Evolutionary conservation across 1,140 invertebrate species (phyloP).

Genomic region (Asbolus verrucosus): DNA sequence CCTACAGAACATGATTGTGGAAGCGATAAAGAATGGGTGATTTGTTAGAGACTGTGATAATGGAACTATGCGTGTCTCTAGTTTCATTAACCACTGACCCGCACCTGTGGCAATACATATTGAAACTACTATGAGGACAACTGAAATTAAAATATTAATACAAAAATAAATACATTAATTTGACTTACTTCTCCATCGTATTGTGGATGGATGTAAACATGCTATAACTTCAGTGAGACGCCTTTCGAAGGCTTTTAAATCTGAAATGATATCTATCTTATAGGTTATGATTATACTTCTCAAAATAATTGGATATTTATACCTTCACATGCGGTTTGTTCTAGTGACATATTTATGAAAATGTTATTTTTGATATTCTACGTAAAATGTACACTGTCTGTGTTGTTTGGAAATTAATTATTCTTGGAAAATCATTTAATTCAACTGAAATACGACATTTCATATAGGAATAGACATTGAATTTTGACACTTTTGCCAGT

Average conservation of each 20-base stretch:
- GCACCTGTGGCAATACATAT: slow-evolving; percentile 92
- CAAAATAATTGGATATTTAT: slow-evolving; percentile 57
- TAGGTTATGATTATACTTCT: slow-evolving; percentile 58
- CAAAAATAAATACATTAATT: slow-evolving; percentile 18
- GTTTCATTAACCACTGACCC: slow-evolving; percentile 95
- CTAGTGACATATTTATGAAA: slow-evolving; percentile 73
- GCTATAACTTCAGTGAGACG: slow-evolving; percentile 96
- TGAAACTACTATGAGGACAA: slow-evolving; percentile 85
- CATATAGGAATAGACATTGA: slow-evolving; percentile 14
- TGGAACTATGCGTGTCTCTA: slow-evolving; percentile 86
- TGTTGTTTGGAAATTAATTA: background rate
- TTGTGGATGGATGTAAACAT: slow-evolving; percentile 90
- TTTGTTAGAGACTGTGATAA: slow-evolving; percentile 92
- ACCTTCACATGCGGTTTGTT: slow-evolving; percentile 84
- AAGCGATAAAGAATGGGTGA: slow-evolving; percentile 96
- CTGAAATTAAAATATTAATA: slow-evolving; percentile 70
- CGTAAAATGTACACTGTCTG: slow-evolving; percentile 25
- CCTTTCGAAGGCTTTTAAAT: slow-evolving; percentile 96
- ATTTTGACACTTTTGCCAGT: slow-evolving; percentile 32
- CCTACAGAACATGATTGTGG: slow-evolving; percentile 84
- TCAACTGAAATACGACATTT: slow-evolving; percentile 25
- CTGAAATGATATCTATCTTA: slow-evolving; percentile 73
- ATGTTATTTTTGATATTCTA: background rate
- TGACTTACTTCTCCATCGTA: slow-evolving; percentile 89
- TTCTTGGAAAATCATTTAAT: slow-evolving; percentile 19